Evolutionary conservation across 1,140 invertebrate species (phyloP).

Genomic region (Oscheius sp.): DNA sequence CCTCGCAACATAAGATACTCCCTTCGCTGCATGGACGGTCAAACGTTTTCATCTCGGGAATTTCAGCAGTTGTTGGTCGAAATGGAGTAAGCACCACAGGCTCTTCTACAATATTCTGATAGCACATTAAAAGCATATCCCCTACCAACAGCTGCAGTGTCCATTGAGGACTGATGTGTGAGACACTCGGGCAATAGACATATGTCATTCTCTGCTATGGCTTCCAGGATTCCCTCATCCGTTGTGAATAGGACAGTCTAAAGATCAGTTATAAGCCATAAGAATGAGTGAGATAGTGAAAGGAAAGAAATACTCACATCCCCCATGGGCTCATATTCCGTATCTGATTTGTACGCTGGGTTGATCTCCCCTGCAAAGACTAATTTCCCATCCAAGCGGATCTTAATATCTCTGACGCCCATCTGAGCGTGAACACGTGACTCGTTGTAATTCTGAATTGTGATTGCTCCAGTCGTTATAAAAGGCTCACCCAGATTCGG

Average conservation of each 20-base stretch:
- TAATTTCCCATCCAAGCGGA: conserved; percentile 70
- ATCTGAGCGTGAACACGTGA: conserved; percentile 77
- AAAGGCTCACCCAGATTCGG: conserved; percentile 72
- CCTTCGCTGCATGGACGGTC: conserved; percentile 4
- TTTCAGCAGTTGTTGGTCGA: conserved; percentile 14
- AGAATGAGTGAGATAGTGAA: conserved; percentile 1
- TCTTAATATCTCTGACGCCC: conserved; percentile 72
- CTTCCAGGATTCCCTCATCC: conserved; percentile 72
- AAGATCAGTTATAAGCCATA: conserved; percentile 48
- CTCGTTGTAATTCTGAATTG: conserved; percentile 78
- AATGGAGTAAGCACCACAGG: conserved; percentile 21
- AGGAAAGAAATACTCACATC: conserved; percentile 70
- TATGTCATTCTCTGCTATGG: conserved; percentile 72
- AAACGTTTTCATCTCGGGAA: conserved; percentile 1
- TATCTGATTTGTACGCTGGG: conserved; percentile 72
- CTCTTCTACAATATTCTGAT: conserved; percentile 2
- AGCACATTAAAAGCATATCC: neutral
- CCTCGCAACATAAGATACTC: neutral
- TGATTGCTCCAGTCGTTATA: conserved; percentile 18
- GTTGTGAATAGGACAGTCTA: conserved; percentile 80
- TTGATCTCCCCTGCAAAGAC: conserved; percentile 80
- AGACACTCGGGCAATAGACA: conserved; percentile 16
- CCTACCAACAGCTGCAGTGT: neutral
- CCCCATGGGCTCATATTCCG: conserved; percentile 72
- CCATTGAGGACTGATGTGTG: neutral